phyloP scores from a whole-genome alignment of 2,797 vertebrate species.

The Cephalopachus bancanus region DNA sequence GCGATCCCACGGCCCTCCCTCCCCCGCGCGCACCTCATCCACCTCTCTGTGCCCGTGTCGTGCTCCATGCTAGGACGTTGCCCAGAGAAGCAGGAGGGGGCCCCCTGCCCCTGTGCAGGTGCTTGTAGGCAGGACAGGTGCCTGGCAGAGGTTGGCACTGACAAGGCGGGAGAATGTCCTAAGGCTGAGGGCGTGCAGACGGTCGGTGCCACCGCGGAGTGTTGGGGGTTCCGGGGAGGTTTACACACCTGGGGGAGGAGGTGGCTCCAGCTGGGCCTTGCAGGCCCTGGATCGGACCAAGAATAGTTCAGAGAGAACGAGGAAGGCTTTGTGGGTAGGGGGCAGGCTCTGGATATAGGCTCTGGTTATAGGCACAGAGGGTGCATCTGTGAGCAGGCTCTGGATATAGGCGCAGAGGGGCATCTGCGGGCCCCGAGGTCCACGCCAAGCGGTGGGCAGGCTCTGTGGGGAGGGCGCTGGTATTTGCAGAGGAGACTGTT shows the following conservation, averaged over 20 bases:
- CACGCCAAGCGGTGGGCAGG: not conserved
- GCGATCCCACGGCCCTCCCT: not conserved
- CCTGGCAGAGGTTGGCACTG: not conserved
- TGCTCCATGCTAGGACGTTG: not conserved
- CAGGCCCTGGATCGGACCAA: not conserved
- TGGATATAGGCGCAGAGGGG: not conserved
- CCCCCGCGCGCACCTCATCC: rapidly evolving
- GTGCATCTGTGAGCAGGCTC: not conserved
- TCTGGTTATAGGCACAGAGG: no score
- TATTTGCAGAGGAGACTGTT: not conserved
- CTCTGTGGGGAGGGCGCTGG: not conserved
- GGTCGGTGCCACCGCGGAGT: not conserved
- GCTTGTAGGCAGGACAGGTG: not conserved
- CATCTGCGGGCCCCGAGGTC: rapidly evolving
- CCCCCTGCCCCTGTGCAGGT: rapidly evolving
- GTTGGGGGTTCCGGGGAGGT: not conserved
- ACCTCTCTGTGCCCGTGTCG: not conserved
- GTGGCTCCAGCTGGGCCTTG: not conserved
- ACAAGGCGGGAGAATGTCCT: not conserved
- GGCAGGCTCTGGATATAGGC: not conserved
- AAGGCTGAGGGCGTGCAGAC: not conserved
- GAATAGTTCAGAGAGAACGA: not conserved
- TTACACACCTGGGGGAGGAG: not conserved
- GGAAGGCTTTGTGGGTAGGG: no score
- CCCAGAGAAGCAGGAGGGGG: not conserved